A percentile compares a stretch with the other conserved stretches of the same genome.
phyloP scores from a whole-genome alignment of 2,797 vertebrate species.

The Ispidina picta region DNA sequence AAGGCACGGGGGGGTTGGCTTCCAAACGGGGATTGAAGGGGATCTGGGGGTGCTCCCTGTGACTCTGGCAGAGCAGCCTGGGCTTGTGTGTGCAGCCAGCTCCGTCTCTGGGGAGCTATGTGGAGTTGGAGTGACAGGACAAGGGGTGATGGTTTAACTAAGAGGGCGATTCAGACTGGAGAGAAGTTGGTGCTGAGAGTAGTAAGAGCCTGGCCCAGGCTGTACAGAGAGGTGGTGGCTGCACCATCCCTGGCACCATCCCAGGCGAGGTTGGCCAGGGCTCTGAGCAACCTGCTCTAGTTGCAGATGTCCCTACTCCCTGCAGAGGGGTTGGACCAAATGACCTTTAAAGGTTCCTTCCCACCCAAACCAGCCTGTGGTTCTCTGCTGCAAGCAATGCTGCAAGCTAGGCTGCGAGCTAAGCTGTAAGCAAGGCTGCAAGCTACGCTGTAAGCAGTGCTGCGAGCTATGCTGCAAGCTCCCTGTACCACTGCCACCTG shows the following conservation, averaged over 20 bases:
- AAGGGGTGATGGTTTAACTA: not conserved
- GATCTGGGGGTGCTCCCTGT: rapidly evolving
- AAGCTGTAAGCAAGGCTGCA: rapidly evolving
- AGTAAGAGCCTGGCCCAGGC: not conserved
- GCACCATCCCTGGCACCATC: not conserved
- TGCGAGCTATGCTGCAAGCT: not conserved
- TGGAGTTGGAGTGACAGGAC: not conserved
- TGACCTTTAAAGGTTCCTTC: not conserved
- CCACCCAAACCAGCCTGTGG: not conserved
- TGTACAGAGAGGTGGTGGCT: not conserved
- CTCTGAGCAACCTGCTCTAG: not conserved
- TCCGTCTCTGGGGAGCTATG: not conserved
- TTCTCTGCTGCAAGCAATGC: not conserved
- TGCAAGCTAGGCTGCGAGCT: not conserved
- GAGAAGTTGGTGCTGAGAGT: too few relatives aligned
- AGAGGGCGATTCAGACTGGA: too few relatives aligned
- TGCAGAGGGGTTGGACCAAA: not conserved
- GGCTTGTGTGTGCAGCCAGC: not conserved
- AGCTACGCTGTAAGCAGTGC: not conserved
- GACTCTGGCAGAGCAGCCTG: not conserved
- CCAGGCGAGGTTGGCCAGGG: not conserved
- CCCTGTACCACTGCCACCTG: not conserved
- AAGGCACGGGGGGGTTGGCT: not conserved
- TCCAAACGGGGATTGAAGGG: not conserved
- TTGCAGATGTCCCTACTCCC: not conserved